These are phyloP conservation scores for Crossaster papposus DNA, from an alignment of 53 echinoderm and acorn worm genomes.

Conservation along the genomic window DNA sequence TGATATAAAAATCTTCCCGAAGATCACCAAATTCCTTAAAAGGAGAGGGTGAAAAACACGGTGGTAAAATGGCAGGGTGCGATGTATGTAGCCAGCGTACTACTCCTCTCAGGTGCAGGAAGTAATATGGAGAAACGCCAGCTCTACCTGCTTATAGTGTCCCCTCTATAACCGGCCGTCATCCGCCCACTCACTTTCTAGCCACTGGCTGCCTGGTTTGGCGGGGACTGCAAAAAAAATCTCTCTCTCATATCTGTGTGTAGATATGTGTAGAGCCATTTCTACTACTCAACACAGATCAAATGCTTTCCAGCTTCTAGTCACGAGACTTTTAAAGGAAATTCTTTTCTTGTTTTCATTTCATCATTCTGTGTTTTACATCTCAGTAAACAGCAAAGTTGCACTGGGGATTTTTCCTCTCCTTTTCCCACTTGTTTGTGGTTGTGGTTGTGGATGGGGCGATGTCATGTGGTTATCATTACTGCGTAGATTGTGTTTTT, in stretches of 20 bases:
- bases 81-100: neutral
- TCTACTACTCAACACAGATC: neutral
- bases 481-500: neutral
- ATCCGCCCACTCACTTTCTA: slow-evolving; percentile 52
- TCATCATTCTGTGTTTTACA: neutral
- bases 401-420: neutral
- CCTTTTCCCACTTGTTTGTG: neutral
- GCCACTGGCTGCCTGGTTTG: slow-evolving; percentile 48
- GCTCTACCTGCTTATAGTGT: slow-evolving; percentile 33
- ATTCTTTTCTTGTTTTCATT: slow-evolving; percentile 1
- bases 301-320: neutral
- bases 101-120: slow-evolving; percentile 17
- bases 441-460: neutral
- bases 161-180: slow-evolving; percentile 21
- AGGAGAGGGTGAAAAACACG: neutral
- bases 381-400: neutral
- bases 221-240: slow-evolving; percentile 12
- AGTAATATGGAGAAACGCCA: slow-evolving; percentile 26
- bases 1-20: neutral
- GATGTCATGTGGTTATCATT: neutral
- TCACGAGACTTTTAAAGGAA: neutral
- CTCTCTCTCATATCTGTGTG: neutral
- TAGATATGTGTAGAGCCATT: neutral
- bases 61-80: slow-evolving; percentile 10
- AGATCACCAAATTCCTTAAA: slow-evolving; percentile 4